Base-by-base conservation (phyloP, 2,797 vertebrate genomes). In the Bradypodion ventrale region DNA sequence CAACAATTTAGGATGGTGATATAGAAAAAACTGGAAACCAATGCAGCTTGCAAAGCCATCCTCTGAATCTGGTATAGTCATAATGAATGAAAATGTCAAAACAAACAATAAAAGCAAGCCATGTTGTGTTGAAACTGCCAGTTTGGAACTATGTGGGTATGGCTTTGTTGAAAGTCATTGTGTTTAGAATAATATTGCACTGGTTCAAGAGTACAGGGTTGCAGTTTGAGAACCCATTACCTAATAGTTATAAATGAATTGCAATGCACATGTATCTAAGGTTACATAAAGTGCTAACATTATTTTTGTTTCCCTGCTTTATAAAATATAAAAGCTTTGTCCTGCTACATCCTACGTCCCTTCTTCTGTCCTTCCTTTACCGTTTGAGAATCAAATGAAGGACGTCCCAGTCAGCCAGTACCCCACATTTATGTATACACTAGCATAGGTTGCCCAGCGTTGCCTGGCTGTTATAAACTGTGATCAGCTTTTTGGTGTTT, bases 371-470 rank as follows among this genome's bases (percentile, higher is more conserved):
- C 46, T 59, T 5, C 15, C 19, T 10, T 44, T 8, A 42, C 56
- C 27, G 35, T 40, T 19, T 80, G 66, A 56, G 44, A 78, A 72
- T 78, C 62, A 78, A n/a, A 35, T 49, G 56, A 84, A 78, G 40
- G 65, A 42, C 62, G 80, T 75, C 76, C 29, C 25, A 63, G 69
- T 60, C 59, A 68, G 46, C 37, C 27, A 12, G 32, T 77, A 74
- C 65, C 44, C 46, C 70, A 66, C 62, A 56, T 66, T 74, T 56
- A 42, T 74, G 44, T 44, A 42, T 52, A 56, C n/a, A n/a, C n/a
- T n/a, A n/a, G n/a, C n/a, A n/a, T n/a, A n/a, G n/a, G n/a, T n/a
- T n/a, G n/a, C n/a, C n/a, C n/a, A n/a, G n/a, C n/a, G n/a, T n/a
- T n/a, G n/a, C n/a, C n/a, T n/a, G n/a, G n/a, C n/a, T n/a, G n/a